These are phyloP conservation scores for Samia ricini DNA, from an alignment of 1,140 invertebrate genomes.

Conservation along the genomic window DNA sequence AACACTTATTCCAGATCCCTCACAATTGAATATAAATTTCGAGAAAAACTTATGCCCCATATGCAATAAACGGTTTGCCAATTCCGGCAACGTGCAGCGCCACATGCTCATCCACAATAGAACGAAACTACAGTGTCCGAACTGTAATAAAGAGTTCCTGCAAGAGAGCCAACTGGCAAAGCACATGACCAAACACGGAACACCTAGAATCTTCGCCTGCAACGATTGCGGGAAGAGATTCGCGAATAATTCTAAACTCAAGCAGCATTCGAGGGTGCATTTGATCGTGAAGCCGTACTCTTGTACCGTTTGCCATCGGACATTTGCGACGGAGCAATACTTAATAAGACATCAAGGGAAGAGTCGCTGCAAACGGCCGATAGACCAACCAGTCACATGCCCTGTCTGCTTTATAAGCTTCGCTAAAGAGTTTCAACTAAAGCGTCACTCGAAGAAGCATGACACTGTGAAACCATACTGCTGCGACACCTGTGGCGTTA, in stretches of 20 bases:
- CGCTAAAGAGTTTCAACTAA: constrained; percentile 38
- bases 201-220: constrained; percentile 15
- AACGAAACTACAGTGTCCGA: constrained; percentile 30
- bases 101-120: constrained; percentile 36
- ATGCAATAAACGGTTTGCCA: constrained; percentile 36
- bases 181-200: constrained; percentile 31
- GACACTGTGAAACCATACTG: constrained; percentile 39
- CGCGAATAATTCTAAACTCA: constrained; percentile 34
- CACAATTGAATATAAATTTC: too few relatives aligned
- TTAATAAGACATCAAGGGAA: constrained; percentile 36
- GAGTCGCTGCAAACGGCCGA: constrained; percentile 27
- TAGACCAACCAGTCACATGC: constrained; percentile 29
- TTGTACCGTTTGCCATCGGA: constrained; percentile 34
- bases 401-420: constrained; percentile 47
- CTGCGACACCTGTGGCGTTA: constrained; percentile 45
- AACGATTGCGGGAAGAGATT: constrained; percentile 41
- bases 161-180: constrained; percentile 28
- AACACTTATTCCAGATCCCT: too few relatives aligned
- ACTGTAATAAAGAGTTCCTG: constrained; percentile 32
- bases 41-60: constrained; percentile 24
- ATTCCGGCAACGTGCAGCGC: constrained; percentile 32
- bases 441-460: constrained; percentile 45
- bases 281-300: constrained; percentile 29
- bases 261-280: constrained; percentile 42
- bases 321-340: constrained; percentile 37